Evolutionary conservation across 2,797 vertebrate genomes (phyloP).

Genomic region (Poecilia wingei): DNA sequence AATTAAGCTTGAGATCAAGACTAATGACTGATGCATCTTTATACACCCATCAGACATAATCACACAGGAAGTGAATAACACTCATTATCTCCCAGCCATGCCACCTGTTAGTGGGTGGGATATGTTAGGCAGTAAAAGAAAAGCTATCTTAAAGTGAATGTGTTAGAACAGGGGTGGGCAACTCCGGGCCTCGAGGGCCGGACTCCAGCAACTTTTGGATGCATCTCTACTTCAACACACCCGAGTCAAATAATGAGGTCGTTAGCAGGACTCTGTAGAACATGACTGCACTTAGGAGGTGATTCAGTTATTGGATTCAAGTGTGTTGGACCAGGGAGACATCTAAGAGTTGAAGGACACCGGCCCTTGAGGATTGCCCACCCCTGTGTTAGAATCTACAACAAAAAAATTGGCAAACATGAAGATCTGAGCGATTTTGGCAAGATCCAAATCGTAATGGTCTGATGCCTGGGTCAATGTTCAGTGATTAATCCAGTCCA

Average conservation of each 20-base stretch:
- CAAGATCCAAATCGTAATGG: background rate
- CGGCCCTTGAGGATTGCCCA: no score
- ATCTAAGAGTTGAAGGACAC: no score
- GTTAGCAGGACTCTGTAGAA: no score
- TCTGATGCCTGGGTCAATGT: background rate
- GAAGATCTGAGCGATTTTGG: background rate
- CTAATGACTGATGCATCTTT: background rate
- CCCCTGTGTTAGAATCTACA: background rate
- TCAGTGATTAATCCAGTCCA: background rate
- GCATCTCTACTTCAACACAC: no score
- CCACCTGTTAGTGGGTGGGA: background rate
- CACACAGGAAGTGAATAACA: background rate
- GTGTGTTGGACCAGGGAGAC: no score
- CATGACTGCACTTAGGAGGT: no score
- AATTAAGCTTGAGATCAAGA: slow-evolving; percentile 20
- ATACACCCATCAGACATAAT: background rate
- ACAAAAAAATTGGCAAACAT: background rate
- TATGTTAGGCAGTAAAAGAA: background rate
- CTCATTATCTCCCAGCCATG: background rate
- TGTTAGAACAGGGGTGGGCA: background rate
- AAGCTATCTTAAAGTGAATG: background rate
- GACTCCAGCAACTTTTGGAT: no score
- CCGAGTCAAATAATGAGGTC: no score
- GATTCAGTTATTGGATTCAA: no score
- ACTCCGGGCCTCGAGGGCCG: no score